A percentile compares a stretch with the other conserved stretches of the same genome.
These are phyloP conservation scores for Tapera naevia DNA, from an alignment of 2,797 vertebrate species.

Conservation along the genomic window DNA sequence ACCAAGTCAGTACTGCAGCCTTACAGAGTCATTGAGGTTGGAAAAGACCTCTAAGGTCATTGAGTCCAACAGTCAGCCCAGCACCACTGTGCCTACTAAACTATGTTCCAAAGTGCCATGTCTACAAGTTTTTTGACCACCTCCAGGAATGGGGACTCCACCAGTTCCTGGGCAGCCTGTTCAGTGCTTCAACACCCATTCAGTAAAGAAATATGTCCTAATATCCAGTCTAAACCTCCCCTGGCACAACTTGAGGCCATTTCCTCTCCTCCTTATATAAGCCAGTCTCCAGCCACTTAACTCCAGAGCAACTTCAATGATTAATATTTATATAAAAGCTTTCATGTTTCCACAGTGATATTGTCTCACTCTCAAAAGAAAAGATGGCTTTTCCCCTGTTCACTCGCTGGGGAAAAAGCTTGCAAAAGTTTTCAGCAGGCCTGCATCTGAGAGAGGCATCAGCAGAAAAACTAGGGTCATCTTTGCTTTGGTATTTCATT, in stretches of 20 bases:
- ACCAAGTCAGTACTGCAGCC: background rate
- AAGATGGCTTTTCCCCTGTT: constrained; percentile 32
- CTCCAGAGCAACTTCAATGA: too few relatives aligned
- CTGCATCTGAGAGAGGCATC: background rate
- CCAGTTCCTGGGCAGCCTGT: too few relatives aligned
- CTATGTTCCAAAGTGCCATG: too few relatives aligned
- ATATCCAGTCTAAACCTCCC: too few relatives aligned
- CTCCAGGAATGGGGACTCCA: too few relatives aligned
- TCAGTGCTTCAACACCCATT: too few relatives aligned
- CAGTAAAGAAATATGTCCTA: too few relatives aligned
- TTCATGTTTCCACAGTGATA: constrained; percentile 46
- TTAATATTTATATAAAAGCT: constrained; percentile 64
- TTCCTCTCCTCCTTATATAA: background rate
- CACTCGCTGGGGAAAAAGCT: constrained; percentile 2
- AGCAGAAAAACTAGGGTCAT: constrained; percentile 18
- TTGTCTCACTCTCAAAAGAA: constrained; percentile 38
- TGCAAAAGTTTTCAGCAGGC: constrained; percentile 18
- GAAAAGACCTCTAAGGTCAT: too few relatives aligned
- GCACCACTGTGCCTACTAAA: too few relatives aligned
- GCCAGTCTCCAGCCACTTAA: constrained; percentile 33
- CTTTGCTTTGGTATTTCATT: constrained; percentile 48
- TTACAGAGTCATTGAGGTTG: background rate
- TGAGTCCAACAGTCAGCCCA: too few relatives aligned
- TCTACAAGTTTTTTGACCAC: too few relatives aligned
- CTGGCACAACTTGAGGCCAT: too few relatives aligned